These are phyloP conservation scores for Sinocyclocheilus grahami DNA, from an alignment of 2,113 vertebrate genomes.

Conservation along the genomic window DNA sequence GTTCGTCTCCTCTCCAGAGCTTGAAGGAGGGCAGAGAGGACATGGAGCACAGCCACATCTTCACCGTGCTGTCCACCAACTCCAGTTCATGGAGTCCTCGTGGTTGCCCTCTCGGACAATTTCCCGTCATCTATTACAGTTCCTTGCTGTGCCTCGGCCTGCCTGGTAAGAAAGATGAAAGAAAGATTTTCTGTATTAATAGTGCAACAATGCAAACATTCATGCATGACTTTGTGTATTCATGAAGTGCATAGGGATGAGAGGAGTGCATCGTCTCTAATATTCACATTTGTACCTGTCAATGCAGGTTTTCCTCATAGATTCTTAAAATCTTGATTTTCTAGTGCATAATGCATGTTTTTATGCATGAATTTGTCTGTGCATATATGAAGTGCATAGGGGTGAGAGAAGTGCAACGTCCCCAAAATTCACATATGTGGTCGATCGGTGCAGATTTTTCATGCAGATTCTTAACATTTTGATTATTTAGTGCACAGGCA, in stretches of 20 bases:
- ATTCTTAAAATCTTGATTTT: too few species aligned
- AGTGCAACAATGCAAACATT: not conserved
- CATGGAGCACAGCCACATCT: conserved; percentile 93
- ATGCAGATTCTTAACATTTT: not conserved
- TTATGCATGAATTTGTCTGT: not conserved
- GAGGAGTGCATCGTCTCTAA: too few species aligned
- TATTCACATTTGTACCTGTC: too few species aligned
- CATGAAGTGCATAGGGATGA: not conserved
- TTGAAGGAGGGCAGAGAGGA: conserved; percentile 51
- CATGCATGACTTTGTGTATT: not conserved
- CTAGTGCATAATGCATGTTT: not conserved
- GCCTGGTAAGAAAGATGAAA: conserved; percentile 79
- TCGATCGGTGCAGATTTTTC: not conserved
- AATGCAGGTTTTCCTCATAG: too few species aligned
- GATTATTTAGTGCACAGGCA: not conserved
- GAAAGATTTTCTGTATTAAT: not conserved
- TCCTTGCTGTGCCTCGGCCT: conserved; percentile 88
- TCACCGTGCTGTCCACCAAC: conserved; percentile 74
- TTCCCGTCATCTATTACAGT: conserved; percentile 92
- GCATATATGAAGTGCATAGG: not conserved
- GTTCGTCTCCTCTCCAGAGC: conserved; percentile 44
- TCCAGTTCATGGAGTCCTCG: conserved; percentile 74
- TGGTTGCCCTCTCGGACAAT: conserved; percentile 87
- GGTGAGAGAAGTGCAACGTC: not conserved
- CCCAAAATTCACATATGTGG: not conserved